Base-by-base conservation (phyloP, 2,888 invertebrate species). In the Pediacus dermestoides region DNA sequence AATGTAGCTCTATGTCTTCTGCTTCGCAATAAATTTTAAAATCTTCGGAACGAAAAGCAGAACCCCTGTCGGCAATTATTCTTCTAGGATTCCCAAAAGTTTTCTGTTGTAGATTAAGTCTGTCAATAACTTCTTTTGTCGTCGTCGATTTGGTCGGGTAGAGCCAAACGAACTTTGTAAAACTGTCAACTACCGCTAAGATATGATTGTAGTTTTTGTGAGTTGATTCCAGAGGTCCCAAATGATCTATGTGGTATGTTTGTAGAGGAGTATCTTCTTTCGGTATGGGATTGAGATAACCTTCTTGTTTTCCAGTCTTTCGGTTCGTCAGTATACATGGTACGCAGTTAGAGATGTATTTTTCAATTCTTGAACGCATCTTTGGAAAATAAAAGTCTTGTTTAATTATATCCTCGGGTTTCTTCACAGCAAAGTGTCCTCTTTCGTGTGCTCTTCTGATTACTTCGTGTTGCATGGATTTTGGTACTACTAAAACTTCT, bases 51-150 rank as follows among this genome's bases (percentile, higher is more conserved):
- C 60, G 63, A 38, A 61, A 70, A 2, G 69, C 66, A 2, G 62
- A 45, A 2, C 64, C 64, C 40, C 52, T 44, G 37, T 68, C 65
- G 0, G 62, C 57, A 2, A 67, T 56, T 3, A 66, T 57, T 18
- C 54, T 49, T 4, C 12, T 35, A 4, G 67, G 66, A 41, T 63
- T 63, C 4, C 66, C 68, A 54, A 68, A 70, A 3, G 33, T 48
- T 9, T 47, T 43, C 28, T 61, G 58, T 23, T 58, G 58, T 9
- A 22, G 42, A 31, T 38, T 33, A n/a, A 60, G 23, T 13, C 42
- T 39, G 7, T 37, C 28, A 8, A 61, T 41, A 1, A 53, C 52
- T 34, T 60, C 58, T 14, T 50, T 47, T 1, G 56, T 16, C 2
- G 38, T 46, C 1, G 55, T 59, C 0, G 59, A 46, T 38, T 58